phyloP scores from a whole-genome alignment of 2,888 invertebrate genomes.

The Herminia tarsipennalis region DNA sequence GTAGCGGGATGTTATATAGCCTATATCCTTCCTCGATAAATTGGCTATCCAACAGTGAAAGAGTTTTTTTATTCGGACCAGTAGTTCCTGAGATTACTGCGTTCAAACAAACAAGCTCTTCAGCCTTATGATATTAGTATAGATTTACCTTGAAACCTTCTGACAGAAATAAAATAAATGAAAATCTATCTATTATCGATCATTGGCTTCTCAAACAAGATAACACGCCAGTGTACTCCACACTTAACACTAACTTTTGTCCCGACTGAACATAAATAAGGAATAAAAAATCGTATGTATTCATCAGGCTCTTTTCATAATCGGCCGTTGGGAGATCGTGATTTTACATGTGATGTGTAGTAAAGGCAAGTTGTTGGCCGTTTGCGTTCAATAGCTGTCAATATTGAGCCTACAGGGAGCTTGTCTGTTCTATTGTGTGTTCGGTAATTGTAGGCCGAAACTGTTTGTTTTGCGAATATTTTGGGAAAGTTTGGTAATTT shows the following conservation, averaged over 20 bases:
- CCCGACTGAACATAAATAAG: conserved; percentile 16
- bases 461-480: conserved; percentile 9
- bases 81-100: too few species aligned
- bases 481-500: neutral
- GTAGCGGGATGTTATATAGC: too few species aligned
- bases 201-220: too few species aligned
- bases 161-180: too few species aligned
- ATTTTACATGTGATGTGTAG: conserved; percentile 45
- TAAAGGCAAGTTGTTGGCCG: conserved; percentile 22
- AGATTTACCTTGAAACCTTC: too few species aligned
- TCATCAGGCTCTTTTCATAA: conserved; percentile 57
- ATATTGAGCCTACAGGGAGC: conserved; percentile 14
- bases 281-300: conserved; percentile 39
- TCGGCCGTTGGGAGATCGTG: conserved; percentile 37
- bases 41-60: too few species aligned
- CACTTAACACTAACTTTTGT: conserved; percentile 35
- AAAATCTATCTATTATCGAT: too few species aligned
- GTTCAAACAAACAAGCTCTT: too few species aligned
- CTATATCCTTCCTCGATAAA: too few species aligned
- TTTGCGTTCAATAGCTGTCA: conserved; percentile 25
- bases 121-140: too few species aligned
- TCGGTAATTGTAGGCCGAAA: conserved; percentile 1
- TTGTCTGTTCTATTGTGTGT: neutral
- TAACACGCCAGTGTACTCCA: conserved; percentile 18
- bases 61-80: too few species aligned